A percentile compares a stretch with the other conserved stretches of the same genome.
Evolutionary conservation across 2,797 vertebrate species (phyloP).

Genomic region (Tenualosa thibaudeaui): DNA sequence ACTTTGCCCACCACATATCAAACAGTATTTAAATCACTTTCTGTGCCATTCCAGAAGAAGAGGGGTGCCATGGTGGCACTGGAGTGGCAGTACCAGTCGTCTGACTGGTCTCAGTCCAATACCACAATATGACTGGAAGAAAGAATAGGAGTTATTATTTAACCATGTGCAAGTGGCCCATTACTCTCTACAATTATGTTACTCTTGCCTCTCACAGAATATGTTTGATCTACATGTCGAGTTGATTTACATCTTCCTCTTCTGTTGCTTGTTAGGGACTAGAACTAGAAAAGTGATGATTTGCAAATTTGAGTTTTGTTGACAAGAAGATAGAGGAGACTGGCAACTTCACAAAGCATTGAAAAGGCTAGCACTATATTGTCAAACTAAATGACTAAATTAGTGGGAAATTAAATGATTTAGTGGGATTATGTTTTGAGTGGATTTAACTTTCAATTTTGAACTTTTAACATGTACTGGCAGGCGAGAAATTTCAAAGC

Average conservation of each 20-base stretch:
- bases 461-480: too few relatives aligned
- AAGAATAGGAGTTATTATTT: background rate
- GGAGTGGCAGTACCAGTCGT: background rate
- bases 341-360: background rate
- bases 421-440: too few relatives aligned
- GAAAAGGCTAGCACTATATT: too few relatives aligned
- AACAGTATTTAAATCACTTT: constrained; percentile 42
- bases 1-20: constrained; percentile 39
- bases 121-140: background rate
- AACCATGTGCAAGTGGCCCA: background rate
- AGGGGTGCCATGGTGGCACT: background rate
- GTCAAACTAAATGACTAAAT: background rate
- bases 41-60: background rate
- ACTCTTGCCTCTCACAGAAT: background rate
- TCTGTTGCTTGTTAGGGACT: background rate
- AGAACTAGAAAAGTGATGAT: background rate
- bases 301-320: background rate
- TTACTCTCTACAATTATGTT: background rate
- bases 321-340: background rate
- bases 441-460: too few relatives aligned
- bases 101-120: background rate
- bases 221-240: background rate
- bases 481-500: too few relatives aligned
- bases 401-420: too few relatives aligned
- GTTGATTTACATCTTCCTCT: background rate